These are phyloP conservation scores for Drosophila neonasuta DNA, from an alignment of 2,888 invertebrate genomes.

Conservation along the genomic window DNA sequence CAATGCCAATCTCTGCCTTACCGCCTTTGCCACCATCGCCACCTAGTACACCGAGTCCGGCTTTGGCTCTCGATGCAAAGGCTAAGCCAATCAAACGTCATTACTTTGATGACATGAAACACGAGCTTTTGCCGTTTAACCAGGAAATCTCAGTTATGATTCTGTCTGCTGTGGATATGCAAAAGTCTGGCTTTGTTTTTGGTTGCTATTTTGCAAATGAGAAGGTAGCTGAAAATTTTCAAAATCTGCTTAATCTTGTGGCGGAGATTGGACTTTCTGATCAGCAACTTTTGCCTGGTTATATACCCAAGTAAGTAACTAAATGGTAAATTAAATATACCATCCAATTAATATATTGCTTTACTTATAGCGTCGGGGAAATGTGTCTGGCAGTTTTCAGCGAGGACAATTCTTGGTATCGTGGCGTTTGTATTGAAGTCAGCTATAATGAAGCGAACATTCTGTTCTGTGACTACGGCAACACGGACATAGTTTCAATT, in stretches of 20 bases:
- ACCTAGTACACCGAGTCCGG: slow-evolving; percentile 6
- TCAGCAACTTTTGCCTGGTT: slow-evolving; percentile 15
- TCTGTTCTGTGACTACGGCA: slow-evolving; percentile 59
- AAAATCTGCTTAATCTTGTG: slow-evolving; percentile 11
- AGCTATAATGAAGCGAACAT: slow-evolving; percentile 22
- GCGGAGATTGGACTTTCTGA: slow-evolving; percentile 13
- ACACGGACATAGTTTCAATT: slow-evolving; percentile 35
- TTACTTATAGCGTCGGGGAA: slow-evolving; percentile 47
- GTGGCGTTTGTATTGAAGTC: slow-evolving; percentile 45
- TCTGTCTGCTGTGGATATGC: slow-evolving; percentile 24
- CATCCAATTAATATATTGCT: background rate
- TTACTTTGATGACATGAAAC: slow-evolving; percentile 36
- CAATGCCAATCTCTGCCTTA: background rate
- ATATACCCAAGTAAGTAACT: slow-evolving; percentile 47
- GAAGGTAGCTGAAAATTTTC: slow-evolving; percentile 12
- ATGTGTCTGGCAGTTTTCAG: slow-evolving; percentile 45
- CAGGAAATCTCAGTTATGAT: slow-evolving; percentile 24
- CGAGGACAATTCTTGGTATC: slow-evolving; percentile 62
- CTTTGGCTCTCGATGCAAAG: background rate
- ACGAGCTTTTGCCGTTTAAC: slow-evolving; percentile 33
- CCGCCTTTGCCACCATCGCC: slow-evolving; percentile 49
- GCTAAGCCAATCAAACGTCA: slow-evolving; percentile 23
- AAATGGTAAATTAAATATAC: background rate
- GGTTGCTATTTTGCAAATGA: slow-evolving; percentile 34
- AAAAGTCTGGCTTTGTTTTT: slow-evolving; percentile 39